phyloP scores from a whole-genome alignment of 2,113 vertebrate genomes.

The Eleginops maclovinus region DNA sequence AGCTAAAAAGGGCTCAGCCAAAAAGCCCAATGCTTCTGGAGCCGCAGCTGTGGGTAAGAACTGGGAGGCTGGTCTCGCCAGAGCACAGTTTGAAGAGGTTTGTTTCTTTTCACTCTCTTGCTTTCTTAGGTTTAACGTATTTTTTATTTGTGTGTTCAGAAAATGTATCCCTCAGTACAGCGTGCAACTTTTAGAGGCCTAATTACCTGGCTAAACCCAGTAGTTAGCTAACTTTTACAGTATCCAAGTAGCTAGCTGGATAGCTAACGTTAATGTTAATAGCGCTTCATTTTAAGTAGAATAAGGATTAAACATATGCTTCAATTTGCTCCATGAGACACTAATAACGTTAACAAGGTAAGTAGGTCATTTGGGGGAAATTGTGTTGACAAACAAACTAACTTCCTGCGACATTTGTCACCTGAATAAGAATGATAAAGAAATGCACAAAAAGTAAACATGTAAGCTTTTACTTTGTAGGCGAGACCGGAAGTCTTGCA shows the following conservation, averaged over 20 bases:
- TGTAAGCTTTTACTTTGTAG: slow-evolving; percentile 5
- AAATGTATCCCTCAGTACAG: not conserved
- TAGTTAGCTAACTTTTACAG: not conserved
- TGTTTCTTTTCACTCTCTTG: not conserved
- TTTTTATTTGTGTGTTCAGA: not conserved
- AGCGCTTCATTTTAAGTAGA: not conserved
- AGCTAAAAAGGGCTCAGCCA: slow-evolving; percentile 49
- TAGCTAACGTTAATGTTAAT: not conserved
- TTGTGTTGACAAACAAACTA: not conserved
- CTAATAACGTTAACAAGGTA: not conserved
- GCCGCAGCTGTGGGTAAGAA: slow-evolving; percentile 22
- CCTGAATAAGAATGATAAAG: not conserved
- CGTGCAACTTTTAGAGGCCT: not conserved
- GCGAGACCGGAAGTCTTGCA: not conserved
- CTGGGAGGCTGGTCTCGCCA: slow-evolving; percentile 63
- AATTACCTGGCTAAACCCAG: not conserved
- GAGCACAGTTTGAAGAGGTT: slow-evolving; percentile 71
- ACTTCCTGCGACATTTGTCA: not conserved
- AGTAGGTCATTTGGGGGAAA: not conserved
- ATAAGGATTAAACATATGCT: not conserved
- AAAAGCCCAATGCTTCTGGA: slow-evolving; percentile 17
- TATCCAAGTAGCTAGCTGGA: not conserved
- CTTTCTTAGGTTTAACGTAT: not conserved
- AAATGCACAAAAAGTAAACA: not conserved
- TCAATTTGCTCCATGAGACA: no score